Conservation (phyloP, 2,113 vertebrate genomes). For the Notarius quadriscutis region DNA sequence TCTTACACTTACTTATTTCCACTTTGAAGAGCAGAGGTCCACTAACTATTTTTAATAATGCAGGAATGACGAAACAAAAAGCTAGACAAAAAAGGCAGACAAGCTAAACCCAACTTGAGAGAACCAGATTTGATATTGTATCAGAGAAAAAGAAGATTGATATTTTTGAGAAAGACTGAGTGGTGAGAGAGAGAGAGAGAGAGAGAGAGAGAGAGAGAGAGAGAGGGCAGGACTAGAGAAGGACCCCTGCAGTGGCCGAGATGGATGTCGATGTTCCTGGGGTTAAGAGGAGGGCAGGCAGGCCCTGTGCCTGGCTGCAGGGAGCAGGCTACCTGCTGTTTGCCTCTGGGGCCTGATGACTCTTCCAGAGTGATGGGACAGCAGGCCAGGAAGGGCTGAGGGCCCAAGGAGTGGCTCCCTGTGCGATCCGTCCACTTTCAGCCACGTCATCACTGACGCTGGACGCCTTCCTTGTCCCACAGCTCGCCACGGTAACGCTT, state of each 20-base stretch:
- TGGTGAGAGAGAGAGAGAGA: constrained; percentile 14
- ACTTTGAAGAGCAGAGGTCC: neutral
- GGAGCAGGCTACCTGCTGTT: constrained; percentile 57
- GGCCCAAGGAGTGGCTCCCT: constrained; percentile 46
- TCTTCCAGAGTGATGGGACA: constrained; percentile 57
- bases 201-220: constrained; percentile 18
- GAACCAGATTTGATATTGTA: constrained; percentile 19
- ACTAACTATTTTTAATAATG: neutral
- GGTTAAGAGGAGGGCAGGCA: constrained; percentile 61
- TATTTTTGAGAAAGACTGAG: constrained; percentile 30
- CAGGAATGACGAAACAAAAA: neutral
- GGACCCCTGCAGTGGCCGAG: constrained; percentile 49
- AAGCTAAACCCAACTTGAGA: constrained; percentile 8
- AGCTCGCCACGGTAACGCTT: constrained; percentile 38
- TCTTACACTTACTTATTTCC: neutral
- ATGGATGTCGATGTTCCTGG: constrained; percentile 57
- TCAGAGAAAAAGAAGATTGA: constrained; percentile 32
- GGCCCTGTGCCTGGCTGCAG: constrained; percentile 61
- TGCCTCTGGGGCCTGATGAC: constrained; percentile 58
- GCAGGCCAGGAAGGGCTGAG: constrained; percentile 46
- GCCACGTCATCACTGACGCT: constrained; percentile 39
- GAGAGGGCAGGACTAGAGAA: constrained; percentile 37
- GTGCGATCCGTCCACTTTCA: constrained; percentile 47
- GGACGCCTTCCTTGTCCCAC: constrained; percentile 22
- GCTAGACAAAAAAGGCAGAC: neutral